Percentiles rank a stretch among this genome's conserved stretches.
Evolutionary conservation across 1,140 invertebrate genomes (phyloP).

Genomic region (Scaptodrosophila lebanonensis): DNA sequence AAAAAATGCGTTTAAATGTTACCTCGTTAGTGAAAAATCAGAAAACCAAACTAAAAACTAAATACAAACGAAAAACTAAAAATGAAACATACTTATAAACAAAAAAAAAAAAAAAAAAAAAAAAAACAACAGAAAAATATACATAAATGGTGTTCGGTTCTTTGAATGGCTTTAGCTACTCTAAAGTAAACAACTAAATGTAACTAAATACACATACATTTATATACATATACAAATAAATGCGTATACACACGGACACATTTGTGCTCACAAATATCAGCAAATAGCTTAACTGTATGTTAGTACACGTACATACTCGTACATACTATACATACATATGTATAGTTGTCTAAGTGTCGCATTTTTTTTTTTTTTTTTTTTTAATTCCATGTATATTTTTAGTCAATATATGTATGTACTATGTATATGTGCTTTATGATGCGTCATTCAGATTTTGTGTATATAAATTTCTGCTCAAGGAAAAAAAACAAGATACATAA

Average conservation of each 20-base stretch:
- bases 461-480: too few species aligned
- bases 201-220: slow-evolving; percentile 6
- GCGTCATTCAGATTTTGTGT: too few species aligned
- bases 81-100: slow-evolving; percentile 17
- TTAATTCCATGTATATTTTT: too few species aligned
- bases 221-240: slow-evolving; percentile 2
- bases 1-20: slow-evolving; percentile 72
- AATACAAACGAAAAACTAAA: slow-evolving; percentile 9
- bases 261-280: too few species aligned
- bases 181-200: slow-evolving; percentile 18
- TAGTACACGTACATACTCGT: too few species aligned
- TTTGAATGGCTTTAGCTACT: slow-evolving; percentile 51
- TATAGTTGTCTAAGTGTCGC: too few species aligned
- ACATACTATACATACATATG: slow-evolving; percentile 7
- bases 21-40: slow-evolving; percentile 66
- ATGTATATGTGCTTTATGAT: too few species aligned
- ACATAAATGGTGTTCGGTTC: slow-evolving; percentile 42
- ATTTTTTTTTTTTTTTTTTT: too few species aligned
- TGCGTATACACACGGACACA: slow-evolving; percentile 12
- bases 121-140: slow-evolving; percentile 11
- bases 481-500: too few species aligned
- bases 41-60: slow-evolving; percentile 10
- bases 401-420: too few species aligned
- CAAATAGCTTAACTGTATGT: too few species aligned
- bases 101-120: slow-evolving; percentile 4